Evolutionary conservation across 2,113 vertebrate genomes (phyloP), one percentile per base, ranked within the genome.

Genomic region (Ptilorrhoa leucosticta): DNA sequence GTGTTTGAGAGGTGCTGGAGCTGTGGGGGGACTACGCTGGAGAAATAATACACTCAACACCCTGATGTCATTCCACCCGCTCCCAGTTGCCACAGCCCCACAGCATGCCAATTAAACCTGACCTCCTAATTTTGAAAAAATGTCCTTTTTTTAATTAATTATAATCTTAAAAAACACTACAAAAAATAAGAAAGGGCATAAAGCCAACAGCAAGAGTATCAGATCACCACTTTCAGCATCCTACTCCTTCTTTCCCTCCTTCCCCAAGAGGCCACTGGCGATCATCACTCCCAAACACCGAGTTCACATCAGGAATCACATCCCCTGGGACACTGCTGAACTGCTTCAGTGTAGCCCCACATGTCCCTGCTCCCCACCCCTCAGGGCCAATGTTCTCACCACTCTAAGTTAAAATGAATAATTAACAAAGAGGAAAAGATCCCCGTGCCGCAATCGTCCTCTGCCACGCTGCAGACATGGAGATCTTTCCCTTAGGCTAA

Each of bases 391-490:
- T 15, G 40, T 30, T 61, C 93, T 75, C 90, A 94, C 61, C 21
- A 61, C 19, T 27, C 88, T 54, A n/a, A 77, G 81, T 60, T 68
- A 40, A n/a, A 12, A 44, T 97, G 45, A 97, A 96, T 97, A 96
- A 98, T 97, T 97, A 94, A 97, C 63, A 50, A 61, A 58, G 45
- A 96, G 96, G 71, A 94, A 88, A 30, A 82, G 93, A 97, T 83
- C 89, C 54, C 53, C 1, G 1, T 26, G 48, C 40, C 7, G 2
- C 58, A 64, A 61, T 5, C 5, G 2, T 35, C 82, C 81, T 50
- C 35, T 57, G 39, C 64, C 72, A 42, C 14, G 14, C 79, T 23
- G 35, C 17, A 90, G 85, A 90, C 57, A 27, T 2, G 28, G 63
- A 87, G 83, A 63, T 27, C 24, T 54, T 57, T 28, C 89, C 72